These are phyloP conservation scores for Amphipoea lucens DNA, from an alignment of 2,888 invertebrate genomes.

Conservation along the genomic window DNA sequence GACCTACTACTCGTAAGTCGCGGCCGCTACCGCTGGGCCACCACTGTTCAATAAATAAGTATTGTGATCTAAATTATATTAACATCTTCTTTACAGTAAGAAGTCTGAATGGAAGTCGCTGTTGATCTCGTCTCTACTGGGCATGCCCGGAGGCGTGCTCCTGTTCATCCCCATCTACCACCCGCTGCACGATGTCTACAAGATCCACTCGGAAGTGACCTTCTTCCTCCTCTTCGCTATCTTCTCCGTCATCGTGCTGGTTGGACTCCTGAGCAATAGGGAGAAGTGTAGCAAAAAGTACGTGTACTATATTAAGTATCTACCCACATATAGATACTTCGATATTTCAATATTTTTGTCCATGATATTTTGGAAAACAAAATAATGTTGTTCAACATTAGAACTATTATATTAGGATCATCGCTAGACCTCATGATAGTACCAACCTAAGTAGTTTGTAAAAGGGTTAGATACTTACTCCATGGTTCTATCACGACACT, in stretches of 20 bases:
- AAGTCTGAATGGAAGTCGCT: constrained; percentile 81
- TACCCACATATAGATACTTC: not conserved
- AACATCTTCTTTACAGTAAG: constrained; percentile 67
- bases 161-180: constrained; percentile 94
- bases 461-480: not conserved
- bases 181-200: constrained; percentile 92
- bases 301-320: constrained; percentile 42
- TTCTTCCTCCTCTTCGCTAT: constrained; percentile 91
- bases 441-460: not conserved
- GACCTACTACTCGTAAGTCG: not conserved
- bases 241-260: constrained; percentile 91
- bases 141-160: constrained; percentile 93
- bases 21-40: not conserved
- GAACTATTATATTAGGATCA: not conserved
- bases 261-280: constrained; percentile 89
- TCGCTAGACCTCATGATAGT: not conserved
- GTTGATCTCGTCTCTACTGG: constrained; percentile 91
- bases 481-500: not conserved
- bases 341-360: no score
- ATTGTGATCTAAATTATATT: not conserved
- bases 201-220: constrained; percentile 93
- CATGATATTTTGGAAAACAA: not conserved
- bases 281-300: constrained; percentile 77
- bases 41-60: not conserved
- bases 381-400: not conserved